Evolutionary conservation across 2,888 invertebrate species (phyloP), one percentile per base, ranked within the genome.

Genomic region (Loripinus fragilis): DNA sequence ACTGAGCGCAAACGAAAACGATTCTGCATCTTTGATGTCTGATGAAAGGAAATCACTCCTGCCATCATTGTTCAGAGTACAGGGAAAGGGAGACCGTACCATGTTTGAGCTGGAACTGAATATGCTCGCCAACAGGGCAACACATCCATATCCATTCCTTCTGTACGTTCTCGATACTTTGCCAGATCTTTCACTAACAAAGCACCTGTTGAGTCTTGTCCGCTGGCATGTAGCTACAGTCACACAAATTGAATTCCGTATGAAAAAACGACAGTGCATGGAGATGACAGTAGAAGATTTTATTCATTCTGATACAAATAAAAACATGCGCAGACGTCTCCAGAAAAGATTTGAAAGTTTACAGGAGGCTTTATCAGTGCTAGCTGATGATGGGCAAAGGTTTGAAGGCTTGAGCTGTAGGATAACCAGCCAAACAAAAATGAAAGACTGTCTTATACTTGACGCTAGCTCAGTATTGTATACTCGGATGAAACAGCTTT

Each of bases 171-270:
- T 85, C 15, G 23, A 65, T 5, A 52, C 60, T 17, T 38, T 45
- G 23, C 23, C 71, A 15, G 30, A 66, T 20, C 73, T 87, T 15
- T 0, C 28, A 15, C 38, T 84, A 2, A 81, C 80, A 65, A 60
- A 76, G 25, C 74, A 80, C 38, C 76, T 87, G 2, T 52, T 69
- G 12, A 42, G 68, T 10, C 77, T 87, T 17, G 33, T 87, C 3
- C 81, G 76, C n/a, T 87, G 87, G 87, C 86, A 87, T 45, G 33
- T 82, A 45, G 25, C 78, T 33, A 74, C 74, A 23, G 77, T 83
- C 12, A 38, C 78, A 33, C 73, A 71, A 65, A 71, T 71, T 30
- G 85, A 78, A 68, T 87, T 84, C 71, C 78, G 71, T 30, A 73
- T 86, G 64, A 81, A 79, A 60, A 81, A 78, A 60, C 71, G 74